These are phyloP conservation scores for Grus americana DNA, from an alignment of 2,113 vertebrate genomes.

Conservation along the genomic window DNA sequence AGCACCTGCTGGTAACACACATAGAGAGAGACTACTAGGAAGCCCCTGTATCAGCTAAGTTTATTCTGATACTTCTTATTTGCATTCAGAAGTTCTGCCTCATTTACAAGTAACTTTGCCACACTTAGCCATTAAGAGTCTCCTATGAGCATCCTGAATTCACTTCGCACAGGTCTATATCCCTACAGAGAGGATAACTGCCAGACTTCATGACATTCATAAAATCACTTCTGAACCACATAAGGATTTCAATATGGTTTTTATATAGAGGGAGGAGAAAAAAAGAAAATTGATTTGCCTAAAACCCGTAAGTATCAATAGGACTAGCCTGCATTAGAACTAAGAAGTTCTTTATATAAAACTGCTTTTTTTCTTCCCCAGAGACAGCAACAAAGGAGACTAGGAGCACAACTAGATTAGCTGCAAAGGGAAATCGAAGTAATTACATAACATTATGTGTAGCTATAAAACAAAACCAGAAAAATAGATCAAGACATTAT, in stretches of 20 bases:
- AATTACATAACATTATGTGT: neutral
- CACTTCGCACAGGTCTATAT: neutral
- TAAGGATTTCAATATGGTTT: neutral
- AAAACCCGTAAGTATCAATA: neutral
- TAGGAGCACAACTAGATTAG: neutral
- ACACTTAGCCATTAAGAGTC: neutral
- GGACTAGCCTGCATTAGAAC: neutral
- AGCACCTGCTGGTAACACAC: neutral
- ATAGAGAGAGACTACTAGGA: neutral
- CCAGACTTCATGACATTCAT: neutral
- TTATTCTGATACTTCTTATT: rapidly evolving
- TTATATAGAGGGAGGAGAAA: rapidly evolving
- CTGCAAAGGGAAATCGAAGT: neutral
- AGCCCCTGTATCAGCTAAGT: neutral
- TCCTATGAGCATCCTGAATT: neutral
- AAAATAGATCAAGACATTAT: neutral
- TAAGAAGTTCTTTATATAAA: neutral
- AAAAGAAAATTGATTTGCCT: neutral
- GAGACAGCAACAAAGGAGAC: neutral
- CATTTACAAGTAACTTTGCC: neutral
- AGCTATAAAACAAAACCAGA: neutral
- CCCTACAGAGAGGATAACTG: neutral
- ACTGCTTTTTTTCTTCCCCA: neutral
- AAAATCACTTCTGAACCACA: neutral
- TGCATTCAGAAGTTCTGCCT: neutral